These are phyloP conservation scores for Ciona savignyi DNA, from an alignment of 23 tunicate species.

Conservation along the genomic window DNA sequence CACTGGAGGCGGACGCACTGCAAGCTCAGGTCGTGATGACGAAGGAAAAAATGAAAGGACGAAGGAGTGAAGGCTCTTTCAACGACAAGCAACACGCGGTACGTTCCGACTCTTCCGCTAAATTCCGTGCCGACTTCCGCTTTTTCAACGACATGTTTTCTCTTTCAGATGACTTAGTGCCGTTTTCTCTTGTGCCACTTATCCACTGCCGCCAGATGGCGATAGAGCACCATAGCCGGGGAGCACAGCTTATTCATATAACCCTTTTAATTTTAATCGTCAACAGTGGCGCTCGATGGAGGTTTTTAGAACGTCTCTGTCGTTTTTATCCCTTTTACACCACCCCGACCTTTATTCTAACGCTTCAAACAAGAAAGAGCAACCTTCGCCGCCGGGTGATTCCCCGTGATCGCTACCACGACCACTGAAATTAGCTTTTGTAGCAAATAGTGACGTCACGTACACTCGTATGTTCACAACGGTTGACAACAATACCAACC, in stretches of 20 bases:
- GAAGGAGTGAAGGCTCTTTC: slow-evolving; percentile 3
- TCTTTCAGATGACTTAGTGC: not conserved
- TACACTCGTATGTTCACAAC: too few relatives aligned
- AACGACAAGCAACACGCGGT: not conserved
- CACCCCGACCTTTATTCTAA: too few relatives aligned
- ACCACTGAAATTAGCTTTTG: not conserved
- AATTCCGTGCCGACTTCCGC: too few relatives aligned
- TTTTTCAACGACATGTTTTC: too few relatives aligned
- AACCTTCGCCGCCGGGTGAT: not conserved
- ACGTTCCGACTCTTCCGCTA: too few relatives aligned
- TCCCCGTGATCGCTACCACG: not conserved
- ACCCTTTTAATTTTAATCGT: not conserved
- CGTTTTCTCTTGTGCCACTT: not conserved
- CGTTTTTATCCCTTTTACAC: not conserved
- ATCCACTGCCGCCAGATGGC: slow-evolving; percentile 1
- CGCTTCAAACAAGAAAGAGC: too few relatives aligned
- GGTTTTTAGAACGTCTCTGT: too few relatives aligned
- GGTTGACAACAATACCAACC: too few relatives aligned
- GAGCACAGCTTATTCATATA: not conserved
- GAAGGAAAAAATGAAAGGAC: slow-evolving; percentile 57
- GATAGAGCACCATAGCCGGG: not conserved
- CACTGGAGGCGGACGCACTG: slow-evolving; percentile 87
- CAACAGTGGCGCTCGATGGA: not conserved
- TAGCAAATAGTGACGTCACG: slow-evolving; percentile 1
- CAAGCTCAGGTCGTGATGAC: slow-evolving; percentile 87